phyloP scores from a whole-genome alignment of 2,113 vertebrate species.

The Micronycteris hirsuta region DNA sequence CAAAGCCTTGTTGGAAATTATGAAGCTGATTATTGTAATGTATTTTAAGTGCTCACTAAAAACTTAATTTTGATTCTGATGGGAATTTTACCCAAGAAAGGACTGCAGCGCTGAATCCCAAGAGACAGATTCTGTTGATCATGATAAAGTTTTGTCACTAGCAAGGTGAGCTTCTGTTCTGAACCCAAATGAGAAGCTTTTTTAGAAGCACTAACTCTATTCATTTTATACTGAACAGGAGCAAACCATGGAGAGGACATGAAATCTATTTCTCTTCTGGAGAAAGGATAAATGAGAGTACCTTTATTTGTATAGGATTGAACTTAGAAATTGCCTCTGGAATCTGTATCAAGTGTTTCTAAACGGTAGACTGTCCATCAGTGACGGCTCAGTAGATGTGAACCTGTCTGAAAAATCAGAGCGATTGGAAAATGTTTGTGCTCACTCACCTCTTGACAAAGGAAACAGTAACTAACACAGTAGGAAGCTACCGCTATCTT shows the following conservation, averaged over 20 bases:
- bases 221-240: slow-evolving; percentile 31
- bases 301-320: slow-evolving; percentile 44
- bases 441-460: slow-evolving; percentile 79
- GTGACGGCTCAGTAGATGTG: slow-evolving; percentile 79
- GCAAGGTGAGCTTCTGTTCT: slow-evolving; percentile 44
- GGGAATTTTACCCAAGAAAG: slow-evolving; percentile 54
- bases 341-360: slow-evolving; percentile 56
- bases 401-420: slow-evolving; percentile 80
- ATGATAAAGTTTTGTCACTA: slow-evolving; percentile 47
- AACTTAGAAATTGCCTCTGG: slow-evolving; percentile 54
- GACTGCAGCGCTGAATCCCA: background rate
- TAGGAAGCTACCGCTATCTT: slow-evolving; percentile 71
- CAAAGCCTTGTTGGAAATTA: slow-evolving; percentile 67
- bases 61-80: slow-evolving; percentile 63
- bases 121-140: slow-evolving; percentile 53
- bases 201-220: background rate
- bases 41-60: slow-evolving; percentile 69
- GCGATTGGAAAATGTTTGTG: slow-evolving; percentile 77
- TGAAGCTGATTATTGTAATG: slow-evolving; percentile 70
- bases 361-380: slow-evolving; percentile 76
- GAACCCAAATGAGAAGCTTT: slow-evolving; percentile 40
- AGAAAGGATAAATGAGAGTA: slow-evolving; percentile 34
- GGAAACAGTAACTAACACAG: slow-evolving; percentile 77
- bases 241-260: slow-evolving; percentile 50
- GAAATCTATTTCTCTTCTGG: slow-evolving; percentile 42